Percentiles rank a stretch among this genome's conserved stretches.
Conservation (phyloP, 2,888 invertebrate species). For the Luffia ferchaultella region DNA sequence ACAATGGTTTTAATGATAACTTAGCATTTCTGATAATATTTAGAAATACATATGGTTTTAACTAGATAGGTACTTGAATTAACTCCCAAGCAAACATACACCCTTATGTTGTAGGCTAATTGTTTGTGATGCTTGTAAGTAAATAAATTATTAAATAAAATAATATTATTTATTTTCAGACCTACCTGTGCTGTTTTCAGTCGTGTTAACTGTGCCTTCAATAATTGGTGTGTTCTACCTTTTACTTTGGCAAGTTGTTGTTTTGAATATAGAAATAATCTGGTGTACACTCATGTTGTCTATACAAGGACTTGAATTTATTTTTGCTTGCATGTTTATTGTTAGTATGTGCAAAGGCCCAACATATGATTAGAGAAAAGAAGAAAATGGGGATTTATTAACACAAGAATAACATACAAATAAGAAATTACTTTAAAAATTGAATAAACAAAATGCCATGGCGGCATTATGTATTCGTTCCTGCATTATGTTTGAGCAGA, state of each 20-base stretch:
- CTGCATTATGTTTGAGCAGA: background rate
- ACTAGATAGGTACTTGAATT: too few relatives aligned
- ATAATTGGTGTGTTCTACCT: slow-evolving; percentile 86
- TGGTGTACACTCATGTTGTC: slow-evolving; percentile 86
- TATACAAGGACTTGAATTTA: slow-evolving; percentile 80
- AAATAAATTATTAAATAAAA: too few relatives aligned
- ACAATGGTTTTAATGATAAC: too few relatives aligned
- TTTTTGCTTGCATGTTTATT: slow-evolving; percentile 82
- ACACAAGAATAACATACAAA: too few relatives aligned
- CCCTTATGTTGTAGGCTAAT: too few relatives aligned
- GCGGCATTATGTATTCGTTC: background rate
- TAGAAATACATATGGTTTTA: too few relatives aligned
- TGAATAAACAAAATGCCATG: too few relatives aligned
- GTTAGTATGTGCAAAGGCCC: slow-evolving; percentile 69
- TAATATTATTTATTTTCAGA: slow-evolving; percentile 53
- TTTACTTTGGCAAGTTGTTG: slow-evolving; percentile 85
- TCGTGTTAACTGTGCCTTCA: slow-evolving; percentile 86
- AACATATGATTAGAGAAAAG: slow-evolving; percentile 54
- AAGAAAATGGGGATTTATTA: too few relatives aligned
- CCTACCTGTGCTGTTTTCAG: slow-evolving; percentile 82
- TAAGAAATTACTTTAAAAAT: too few relatives aligned
- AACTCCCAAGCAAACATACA: too few relatives aligned
- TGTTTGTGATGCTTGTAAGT: too few relatives aligned
- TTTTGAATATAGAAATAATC: slow-evolving; percentile 87
- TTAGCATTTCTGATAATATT: too few relatives aligned